phyloP scores from a whole-genome alignment of 2,888 invertebrate genomes.

The Agapostemon virescens region DNA sequence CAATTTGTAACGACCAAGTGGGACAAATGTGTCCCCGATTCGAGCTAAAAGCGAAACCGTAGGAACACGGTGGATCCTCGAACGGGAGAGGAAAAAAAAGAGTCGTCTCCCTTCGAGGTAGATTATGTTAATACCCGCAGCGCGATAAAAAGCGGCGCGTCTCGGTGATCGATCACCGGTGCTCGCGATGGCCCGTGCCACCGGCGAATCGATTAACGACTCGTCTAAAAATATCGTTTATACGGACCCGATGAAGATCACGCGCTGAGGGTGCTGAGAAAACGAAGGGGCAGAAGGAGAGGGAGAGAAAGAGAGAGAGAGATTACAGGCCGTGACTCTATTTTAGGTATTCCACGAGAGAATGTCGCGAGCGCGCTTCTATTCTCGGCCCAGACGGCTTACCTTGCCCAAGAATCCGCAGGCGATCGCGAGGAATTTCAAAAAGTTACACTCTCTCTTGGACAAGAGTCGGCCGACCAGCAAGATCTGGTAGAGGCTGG shows the following conservation, averaged over 20 bases:
- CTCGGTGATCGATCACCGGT: slow-evolving; percentile 20
- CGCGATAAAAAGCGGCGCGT: slow-evolving; percentile 4
- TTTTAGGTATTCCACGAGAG: slow-evolving; percentile 44
- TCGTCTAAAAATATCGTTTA: slow-evolving; percentile 26
- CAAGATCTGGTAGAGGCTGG: slow-evolving; percentile 73
- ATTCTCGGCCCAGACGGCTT: slow-evolving; percentile 56
- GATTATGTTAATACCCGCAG: slow-evolving; percentile 7
- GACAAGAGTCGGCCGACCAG: slow-evolving; percentile 67
- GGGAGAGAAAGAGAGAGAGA: background rate
- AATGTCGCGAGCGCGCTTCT: slow-evolving; percentile 23
- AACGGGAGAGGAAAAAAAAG: background rate
- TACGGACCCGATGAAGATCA: slow-evolving; percentile 28
- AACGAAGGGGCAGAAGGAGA: background rate
- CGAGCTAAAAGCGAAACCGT: background rate
- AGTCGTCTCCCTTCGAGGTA: background rate
- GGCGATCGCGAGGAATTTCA: slow-evolving; percentile 74
- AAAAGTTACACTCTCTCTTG: slow-evolving; percentile 67
- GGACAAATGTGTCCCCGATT: background rate
- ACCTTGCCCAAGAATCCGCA: slow-evolving; percentile 76
- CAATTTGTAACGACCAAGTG: background rate
- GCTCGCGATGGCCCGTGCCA: background rate
- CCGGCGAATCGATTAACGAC: slow-evolving; percentile 33
- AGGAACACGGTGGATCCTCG: background rate
- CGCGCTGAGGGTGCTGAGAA: background rate
- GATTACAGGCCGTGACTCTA: slow-evolving; percentile 27